Base-by-base conservation (phyloP, 1,140 invertebrate genomes). In the Drosophila lini region DNA sequence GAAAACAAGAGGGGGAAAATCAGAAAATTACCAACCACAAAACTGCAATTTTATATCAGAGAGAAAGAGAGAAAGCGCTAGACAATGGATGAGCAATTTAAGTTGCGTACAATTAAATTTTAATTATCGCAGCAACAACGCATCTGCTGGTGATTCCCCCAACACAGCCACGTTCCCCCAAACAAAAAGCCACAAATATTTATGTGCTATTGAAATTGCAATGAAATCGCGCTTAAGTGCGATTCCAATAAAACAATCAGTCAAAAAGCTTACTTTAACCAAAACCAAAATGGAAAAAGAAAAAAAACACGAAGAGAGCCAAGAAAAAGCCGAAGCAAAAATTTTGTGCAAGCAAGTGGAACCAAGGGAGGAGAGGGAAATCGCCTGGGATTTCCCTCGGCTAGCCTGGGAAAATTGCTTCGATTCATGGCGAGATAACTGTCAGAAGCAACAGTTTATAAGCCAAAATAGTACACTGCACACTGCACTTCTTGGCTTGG, bases 21-120 rank as follows among this genome's bases (percentile, higher is more conserved):
- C 61, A 34, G 28, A 25, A 42, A 38, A 65, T 55, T 19, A 47
- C 22, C 22, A 73, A 67, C 83, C 73, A 55, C 83, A 80, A 65
- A 88, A 78, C 70, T 88, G 83, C 67, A 86, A 80, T 88, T 86
- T 71, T 65, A 45, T 79, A 60, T 57, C 59, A 61, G 28, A 53
- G 32, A 22, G 42, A 28, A n/a, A 28, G 15, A 81, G 56, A 63
- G 76, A 11, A 34, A 69, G 61, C 79, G 58, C 70, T 58, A 10
- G 57, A 83, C 73, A 88, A 88, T 83, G 77, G 52, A 80, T 78
- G 67, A 79, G 77, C 84, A 67, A 89, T 83, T 83, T 57, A 82
- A 88, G 76, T 83, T 74, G 83, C 41, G 59, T 70, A 64, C 69
- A 88, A 88, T 88, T 88, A 80, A 89, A 83, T 64, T 89, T 80